Evolutionary conservation across 2,888 invertebrate species (phyloP), one percentile per base, ranked within the genome.

Genomic region (Cataglyphis livida): DNA sequence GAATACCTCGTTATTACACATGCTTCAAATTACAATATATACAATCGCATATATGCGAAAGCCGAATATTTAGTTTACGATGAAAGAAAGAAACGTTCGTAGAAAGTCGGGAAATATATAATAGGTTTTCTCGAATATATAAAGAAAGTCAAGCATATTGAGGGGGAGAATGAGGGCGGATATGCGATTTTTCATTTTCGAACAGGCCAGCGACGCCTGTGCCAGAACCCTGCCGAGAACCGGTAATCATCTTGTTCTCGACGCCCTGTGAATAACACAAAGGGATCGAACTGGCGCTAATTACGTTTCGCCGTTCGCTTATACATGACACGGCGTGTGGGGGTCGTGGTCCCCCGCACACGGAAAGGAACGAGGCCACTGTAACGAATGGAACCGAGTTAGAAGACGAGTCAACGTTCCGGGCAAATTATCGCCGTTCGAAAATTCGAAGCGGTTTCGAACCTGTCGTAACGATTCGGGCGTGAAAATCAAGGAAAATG

Each of bases 231-330:
- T 62, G 54, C 73, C 66, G 66, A 70, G 68, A 84, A 64, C 66
- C 89, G 84, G 91, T 91, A 92, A 93, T 93, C 93, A 93, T 93
- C 92, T 92, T 88, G 92, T 93, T 91, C 91, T 89, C 91, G 86
- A 89, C 92, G 90, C 87, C 90, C 85, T 87, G 87, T 84, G 93
- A 93, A 89, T 90, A 92, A 91, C 90, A 91, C 90, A 91, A 92
- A 79, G 91, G 89, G 90, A 92, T 90, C 91, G 91, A 93, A 93
- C 92, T 91, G 91, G 90, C 91, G 92, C 92, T 93, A 93, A 93
- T 93, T 93, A 93, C 84, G 84, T 88, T 88, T 7, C 82, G 84
- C 84, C 75, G 61, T 83, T 54, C 83, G 68, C 68, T 85, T 76
- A 61, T 76, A 51, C 21, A 82, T 61, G 85, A 78, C 59, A 54